These are phyloP conservation scores for Drosophila suzukii DNA, from an alignment of 1,140 invertebrate species.

Conservation along the genomic window DNA sequence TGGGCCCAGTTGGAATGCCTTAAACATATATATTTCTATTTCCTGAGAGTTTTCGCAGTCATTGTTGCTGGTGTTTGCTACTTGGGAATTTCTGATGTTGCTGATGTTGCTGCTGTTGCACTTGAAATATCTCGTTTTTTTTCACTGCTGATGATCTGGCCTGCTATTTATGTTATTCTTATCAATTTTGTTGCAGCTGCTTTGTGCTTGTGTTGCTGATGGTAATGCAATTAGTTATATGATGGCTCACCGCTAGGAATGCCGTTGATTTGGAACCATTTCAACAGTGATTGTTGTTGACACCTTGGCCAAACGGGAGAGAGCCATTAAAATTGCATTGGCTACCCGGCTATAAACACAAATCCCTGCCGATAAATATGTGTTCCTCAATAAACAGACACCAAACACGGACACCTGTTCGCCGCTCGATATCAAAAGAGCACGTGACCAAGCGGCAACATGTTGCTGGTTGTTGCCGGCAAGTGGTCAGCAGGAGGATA, in stretches of 20 bases:
- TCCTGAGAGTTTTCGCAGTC: background rate
- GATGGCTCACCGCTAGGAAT: slow-evolving; percentile 28
- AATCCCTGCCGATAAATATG: background rate
- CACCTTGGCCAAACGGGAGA: background rate
- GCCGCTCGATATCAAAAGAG: slow-evolving; percentile 46
- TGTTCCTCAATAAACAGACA: too few species aligned
- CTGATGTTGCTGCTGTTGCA: slow-evolving; percentile 10
- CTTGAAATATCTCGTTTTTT: slow-evolving; percentile 38
- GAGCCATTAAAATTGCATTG: slow-evolving; percentile 6
- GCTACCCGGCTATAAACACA: slow-evolving; percentile 8
- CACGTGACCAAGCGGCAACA: slow-evolving; percentile 58
- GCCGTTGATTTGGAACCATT: slow-evolving; percentile 16
- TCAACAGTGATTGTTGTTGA: slow-evolving; percentile 4
- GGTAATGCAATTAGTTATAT: slow-evolving; percentile 33
- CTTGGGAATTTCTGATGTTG: slow-evolving; percentile 24
- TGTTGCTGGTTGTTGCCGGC: slow-evolving; percentile 6
- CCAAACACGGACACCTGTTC: slow-evolving; percentile 25
- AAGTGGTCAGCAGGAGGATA: background rate
- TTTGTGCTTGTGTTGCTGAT: slow-evolving; percentile 9
- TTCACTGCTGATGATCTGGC: slow-evolving; percentile 9
- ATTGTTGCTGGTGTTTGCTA: slow-evolving; percentile 19
- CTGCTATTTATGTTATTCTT: slow-evolving; percentile 47
- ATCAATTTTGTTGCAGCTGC: slow-evolving; percentile 31
- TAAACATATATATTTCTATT: slow-evolving; percentile 13
- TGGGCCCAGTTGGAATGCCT: slow-evolving; percentile 16